These are phyloP conservation scores for Drosophila arawakana DNA, from an alignment of 1,140 invertebrate genomes.

Conservation along the genomic window DNA sequence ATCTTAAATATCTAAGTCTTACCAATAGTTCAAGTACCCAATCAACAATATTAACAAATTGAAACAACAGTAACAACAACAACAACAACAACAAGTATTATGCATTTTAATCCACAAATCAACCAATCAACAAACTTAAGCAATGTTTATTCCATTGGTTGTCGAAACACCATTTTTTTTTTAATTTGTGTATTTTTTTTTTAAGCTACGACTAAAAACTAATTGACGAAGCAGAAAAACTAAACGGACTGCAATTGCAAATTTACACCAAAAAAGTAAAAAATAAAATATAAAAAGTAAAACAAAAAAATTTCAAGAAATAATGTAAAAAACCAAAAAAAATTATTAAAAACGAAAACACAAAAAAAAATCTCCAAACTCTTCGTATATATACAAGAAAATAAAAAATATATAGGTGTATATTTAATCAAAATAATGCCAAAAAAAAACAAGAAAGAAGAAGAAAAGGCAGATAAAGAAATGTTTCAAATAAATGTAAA, in stretches of 20 bases:
- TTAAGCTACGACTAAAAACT: conserved; percentile 21
- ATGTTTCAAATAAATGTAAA: conserved; percentile 81
- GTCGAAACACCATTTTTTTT: neutral
- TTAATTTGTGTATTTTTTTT: conserved; percentile 15
- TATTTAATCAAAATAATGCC: conserved; percentile 71
- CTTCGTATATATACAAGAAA: conserved; percentile 32
- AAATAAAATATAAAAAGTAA: conserved; percentile 9
- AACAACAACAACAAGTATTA: conserved; percentile 30
- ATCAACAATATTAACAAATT: conserved; percentile 13
- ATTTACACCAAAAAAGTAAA: conserved; percentile 46
- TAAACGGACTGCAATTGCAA: conserved; percentile 32
- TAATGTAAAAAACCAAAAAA: conserved; percentile 15
- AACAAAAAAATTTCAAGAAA: neutral
- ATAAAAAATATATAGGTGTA: conserved; percentile 39
- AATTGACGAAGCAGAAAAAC: conserved; percentile 29
- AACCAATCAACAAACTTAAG: conserved; percentile 8
- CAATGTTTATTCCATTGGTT: conserved; percentile 30
- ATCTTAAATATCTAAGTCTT: conserved; percentile 29
- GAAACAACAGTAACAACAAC: conserved; percentile 17
- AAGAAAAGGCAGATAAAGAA: conserved; percentile 34
- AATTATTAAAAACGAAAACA: conserved; percentile 22
- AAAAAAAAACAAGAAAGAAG: too few relatives aligned
- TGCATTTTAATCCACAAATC: conserved; percentile 33
- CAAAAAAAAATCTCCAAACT: conserved; percentile 35
- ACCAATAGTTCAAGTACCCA: conserved; percentile 14